Evolutionary conservation across 2,888 invertebrate species (phyloP), one percentile per base, ranked within the genome.

Genomic region (Yponomeuta cagnagella): DNA sequence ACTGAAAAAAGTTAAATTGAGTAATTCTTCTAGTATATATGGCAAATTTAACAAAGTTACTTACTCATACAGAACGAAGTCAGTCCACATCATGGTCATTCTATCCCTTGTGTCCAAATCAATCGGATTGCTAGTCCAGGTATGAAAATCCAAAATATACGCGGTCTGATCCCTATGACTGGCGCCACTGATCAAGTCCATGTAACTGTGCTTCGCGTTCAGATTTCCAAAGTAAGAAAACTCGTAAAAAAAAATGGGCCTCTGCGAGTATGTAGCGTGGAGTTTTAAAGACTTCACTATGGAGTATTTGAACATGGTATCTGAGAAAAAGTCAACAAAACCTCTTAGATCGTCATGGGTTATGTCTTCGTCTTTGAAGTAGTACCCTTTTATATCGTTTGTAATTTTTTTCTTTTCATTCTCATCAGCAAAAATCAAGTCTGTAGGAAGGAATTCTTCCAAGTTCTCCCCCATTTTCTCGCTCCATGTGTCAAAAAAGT

Each of bases 151-250:
- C 69, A 90, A 73, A 23, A 90, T 74, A 70, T 91, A 90, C 0
- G 90, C 82, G 0, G 85, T 83, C 74, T 90, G 90, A 71, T 92
- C 91, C 75, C 91, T 84, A 71, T 92, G 91, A 72, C 89, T 90
- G 0, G 91, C 90, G 1, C 90, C 91, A 74, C 81, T 82, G 33
- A 90, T 76, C 73, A 72, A 82, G 31, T 90, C 86, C 85, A 85
- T 85, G 31, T 83, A 90, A 48, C 76, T 65, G 74, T 91, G 88
- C 71, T 84, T 79, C 65, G 86, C 83, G 74, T 79, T 90, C 1
- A 91, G 77, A 48, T 83, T 80, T 1, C 91, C 92, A 5, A 86
- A 79, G 66, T 89, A 91, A 0, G 85, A 79, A 74, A 91, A 92
- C 70, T 91, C 90, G 72, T 90, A 92, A 8, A 90, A 74, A 76